Evolutionary conservation across 2,113 vertebrate genomes (phyloP), one percentile per base, ranked within the genome.

Genomic region (Sorex araneus): DNA sequence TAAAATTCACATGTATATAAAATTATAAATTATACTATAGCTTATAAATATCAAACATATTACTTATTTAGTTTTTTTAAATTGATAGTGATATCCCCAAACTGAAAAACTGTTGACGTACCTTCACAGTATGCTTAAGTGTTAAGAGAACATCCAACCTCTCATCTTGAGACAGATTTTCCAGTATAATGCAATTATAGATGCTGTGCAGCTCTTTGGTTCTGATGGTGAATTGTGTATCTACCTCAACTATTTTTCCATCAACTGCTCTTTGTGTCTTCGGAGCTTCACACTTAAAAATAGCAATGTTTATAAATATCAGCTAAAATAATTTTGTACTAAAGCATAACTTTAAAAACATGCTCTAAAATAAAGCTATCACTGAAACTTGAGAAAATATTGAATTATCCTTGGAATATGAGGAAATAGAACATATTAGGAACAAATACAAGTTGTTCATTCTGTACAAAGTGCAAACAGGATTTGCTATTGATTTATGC

Each of bases 91-190:
- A 90, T 45, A 93, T 1, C 34, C 78, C 67, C 64, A 90, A 96
- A 43, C 4, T 60, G 21, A 71, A 96, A 92, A 70, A 92, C 94
- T 95, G 82, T 28, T 11, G 73, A 84, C 85, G 21, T 97, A 99
- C 99, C 98, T 98, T 98, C 89, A 99, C 98, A 0, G 98, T 99
- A 95, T 96, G 93, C 93, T 98, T 99, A 89, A 99, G 97, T 0
- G 97, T 98, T 89, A 98, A 87, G 6, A 99, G 98, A 43, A 98
- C 90, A 30, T 98, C 97, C 27, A 94, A 81, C 8, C 99, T 97
- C 96, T 99, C 98, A 76, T 99, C 98, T 70, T 96, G 97, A 90
- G 96, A 98, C 71, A 97, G 66, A 45, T 95, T 76, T 71, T 81
- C 94, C 91, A 94, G 92, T 71, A 79, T 97, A 82, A 99, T 93